Conservation (phyloP, 2,113 vertebrate genomes). For the Fregetta grallaria region DNA sequence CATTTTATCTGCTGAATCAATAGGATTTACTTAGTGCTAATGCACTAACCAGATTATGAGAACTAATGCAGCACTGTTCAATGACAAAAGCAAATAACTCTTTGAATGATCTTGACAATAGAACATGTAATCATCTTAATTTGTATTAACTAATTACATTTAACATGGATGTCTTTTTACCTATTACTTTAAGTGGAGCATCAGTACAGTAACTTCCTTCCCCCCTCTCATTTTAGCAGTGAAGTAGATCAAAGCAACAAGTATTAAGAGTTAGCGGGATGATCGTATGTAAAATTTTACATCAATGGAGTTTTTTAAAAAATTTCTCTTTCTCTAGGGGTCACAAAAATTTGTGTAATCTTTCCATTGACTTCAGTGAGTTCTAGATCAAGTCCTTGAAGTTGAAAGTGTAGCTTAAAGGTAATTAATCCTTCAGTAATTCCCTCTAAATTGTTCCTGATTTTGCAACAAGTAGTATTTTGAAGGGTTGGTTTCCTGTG, state of each 20-base stretch:
- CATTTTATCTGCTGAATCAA: slow-evolving; percentile 75
- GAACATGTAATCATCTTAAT: slow-evolving; percentile 77
- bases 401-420: not conserved
- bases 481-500: not conserved
- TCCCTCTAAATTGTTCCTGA: not conserved
- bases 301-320: not conserved
- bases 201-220: slow-evolving; percentile 23
- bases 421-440: not conserved
- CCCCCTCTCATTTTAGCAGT: not conserved
- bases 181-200: slow-evolving; percentile 61
- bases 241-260: slow-evolving; percentile 30
- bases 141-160: slow-evolving; percentile 78
- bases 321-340: not conserved
- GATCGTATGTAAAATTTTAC: not conserved
- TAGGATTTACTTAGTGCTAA: slow-evolving; percentile 78
- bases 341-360: not conserved
- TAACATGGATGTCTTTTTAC: slow-evolving; percentile 61
- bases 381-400: not conserved
- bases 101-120: slow-evolving; percentile 71
- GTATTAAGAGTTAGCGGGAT: not conserved
- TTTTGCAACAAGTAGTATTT: not conserved
- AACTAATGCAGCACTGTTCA: slow-evolving; percentile 73
- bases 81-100: slow-evolving; percentile 76
- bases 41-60: slow-evolving; percentile 79
- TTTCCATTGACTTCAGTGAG: not conserved